Percentiles rank a stretch among this genome's conserved stretches.
Evolutionary conservation across 2,797 vertebrate genomes (phyloP).

Genomic region (Argyrosomus regius): DNA sequence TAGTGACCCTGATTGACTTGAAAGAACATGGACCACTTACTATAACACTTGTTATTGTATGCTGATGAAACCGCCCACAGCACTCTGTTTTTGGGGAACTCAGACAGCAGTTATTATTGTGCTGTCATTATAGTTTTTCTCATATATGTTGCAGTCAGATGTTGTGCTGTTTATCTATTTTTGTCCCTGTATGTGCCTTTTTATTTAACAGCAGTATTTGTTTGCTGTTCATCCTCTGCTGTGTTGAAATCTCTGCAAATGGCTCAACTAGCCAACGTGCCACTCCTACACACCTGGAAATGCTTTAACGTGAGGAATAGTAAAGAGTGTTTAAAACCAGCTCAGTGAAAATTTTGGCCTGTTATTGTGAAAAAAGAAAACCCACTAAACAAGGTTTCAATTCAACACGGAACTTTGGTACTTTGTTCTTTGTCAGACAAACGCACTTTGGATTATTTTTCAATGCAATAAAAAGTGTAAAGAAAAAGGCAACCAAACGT

Average conservation of each 20-base stretch:
- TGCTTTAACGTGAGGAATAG: background rate
- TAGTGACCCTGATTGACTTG: background rate
- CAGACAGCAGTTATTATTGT: constrained; percentile 10
- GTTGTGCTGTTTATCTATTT: constrained; percentile 5
- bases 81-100: background rate
- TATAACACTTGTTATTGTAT: background rate
- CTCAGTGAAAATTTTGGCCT: constrained; percentile 17
- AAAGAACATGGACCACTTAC: background rate
- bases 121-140: background rate
- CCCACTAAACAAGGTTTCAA: background rate
- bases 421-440: background rate
- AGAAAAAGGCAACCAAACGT: background rate
- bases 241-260: constrained; percentile 5
- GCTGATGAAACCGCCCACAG: background rate
- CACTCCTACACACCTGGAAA: background rate
- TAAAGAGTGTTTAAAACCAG: background rate
- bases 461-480: constrained; percentile 43
- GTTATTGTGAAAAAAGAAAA: constrained; percentile 10
- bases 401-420: background rate
- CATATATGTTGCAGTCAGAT: constrained; percentile 1
- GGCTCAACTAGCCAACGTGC: background rate
- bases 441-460: constrained; percentile 21
- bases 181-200: constrained; percentile 58
- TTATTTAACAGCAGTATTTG: constrained; percentile 15
- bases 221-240: background rate